Base-by-base conservation (phyloP, 2,113 vertebrate species). In the Brachyistius frenatus region DNA sequence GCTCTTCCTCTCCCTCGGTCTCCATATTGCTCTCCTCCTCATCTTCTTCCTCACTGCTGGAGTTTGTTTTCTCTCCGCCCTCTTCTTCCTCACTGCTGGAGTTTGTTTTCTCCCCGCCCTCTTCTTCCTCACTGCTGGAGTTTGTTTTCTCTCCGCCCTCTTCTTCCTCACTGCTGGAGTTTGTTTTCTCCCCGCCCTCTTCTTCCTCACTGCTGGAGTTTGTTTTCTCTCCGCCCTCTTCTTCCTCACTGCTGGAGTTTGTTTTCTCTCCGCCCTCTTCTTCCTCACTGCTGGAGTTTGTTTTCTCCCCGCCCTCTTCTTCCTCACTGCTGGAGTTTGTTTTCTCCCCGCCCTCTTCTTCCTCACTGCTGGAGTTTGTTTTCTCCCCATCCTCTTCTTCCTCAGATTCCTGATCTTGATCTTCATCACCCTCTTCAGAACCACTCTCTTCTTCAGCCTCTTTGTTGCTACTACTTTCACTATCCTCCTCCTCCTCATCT, bases 321-420 rank as follows among this genome's bases (percentile, higher is more conserved):
- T 66, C 73, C 1, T 39, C 70, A 1, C 80, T 73, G 39, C 70
- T 84, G 14, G 54, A 46, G 49, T 47, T 44, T 46, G 39, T 61
- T 73, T 81, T 23, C 23, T 23, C 23, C 23, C 23, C 23, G 73
- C 39, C 32, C 7, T 85, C 80, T 78, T 77, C 83, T 31, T 73
- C 57, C 3, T 61, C 37, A 23, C 23, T 23, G 23, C 23, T 23
- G 23, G 23, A 23, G 23, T 23, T 23, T 23, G 23, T 44, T 5
- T 81, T 69, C 53, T 76, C 81, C 5, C 79, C 87, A 75, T 37
- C 35, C 7, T 85, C 80, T 78, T 78, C 83, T 30, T 72, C 57
- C 3, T 62, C 39, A 11, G 41, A 49, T 23, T 67, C 62, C 64
- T 39, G 9, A 16, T 52, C 49, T 57, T 65, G 15, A 31, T 84